A percentile compares a stretch with the other conserved stretches of the same genome.
Conservation (phyloP, 1,140 invertebrate species). For the Drosophila sulfurigaster region DNA sequence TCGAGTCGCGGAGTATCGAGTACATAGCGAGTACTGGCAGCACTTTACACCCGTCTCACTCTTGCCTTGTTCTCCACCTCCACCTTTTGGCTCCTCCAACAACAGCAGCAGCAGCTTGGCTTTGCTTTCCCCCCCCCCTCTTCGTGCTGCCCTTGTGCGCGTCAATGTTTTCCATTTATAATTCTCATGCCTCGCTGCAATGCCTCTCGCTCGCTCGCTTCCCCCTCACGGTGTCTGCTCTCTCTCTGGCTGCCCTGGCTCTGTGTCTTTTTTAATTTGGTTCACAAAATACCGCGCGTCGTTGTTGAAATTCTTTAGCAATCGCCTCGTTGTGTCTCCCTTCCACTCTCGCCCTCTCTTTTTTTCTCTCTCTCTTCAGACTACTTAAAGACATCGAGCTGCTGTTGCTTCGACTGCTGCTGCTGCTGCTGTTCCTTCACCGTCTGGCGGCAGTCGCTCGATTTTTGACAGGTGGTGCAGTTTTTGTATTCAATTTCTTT, state of each 20-base stretch:
- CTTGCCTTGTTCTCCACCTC: slow-evolving; percentile 18
- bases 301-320: slow-evolving; percentile 82
- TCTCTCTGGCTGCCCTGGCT: slow-evolving; percentile 27
- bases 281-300: slow-evolving; percentile 81
- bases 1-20: slow-evolving; percentile 23
- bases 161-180: slow-evolving; percentile 79
- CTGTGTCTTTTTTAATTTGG: slow-evolving; percentile 81
- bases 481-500: slow-evolving; percentile 80
- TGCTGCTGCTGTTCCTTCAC: slow-evolving; percentile 41
- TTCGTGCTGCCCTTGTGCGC: slow-evolving; percentile 25
- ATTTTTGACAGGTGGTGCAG: slow-evolving; percentile 84
- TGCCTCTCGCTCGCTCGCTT: slow-evolving; percentile 23
- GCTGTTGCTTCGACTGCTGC: slow-evolving; percentile 20
- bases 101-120: slow-evolving; percentile 10
- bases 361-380: slow-evolving; percentile 19
- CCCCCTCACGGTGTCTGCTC: background rate
- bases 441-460: slow-evolving; percentile 64
- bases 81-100: slow-evolving; percentile 21
- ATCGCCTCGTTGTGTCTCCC: slow-evolving; percentile 47
- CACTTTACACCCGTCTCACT: slow-evolving; percentile 8
- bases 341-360: slow-evolving; percentile 15
- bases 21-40: slow-evolving; percentile 36
- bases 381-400: slow-evolving; percentile 40
- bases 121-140: slow-evolving; percentile 12
- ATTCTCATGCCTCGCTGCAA: slow-evolving; percentile 80